phyloP scores from a whole-genome alignment of 2,113 vertebrate species.

The Ardeotis arabs region DNA sequence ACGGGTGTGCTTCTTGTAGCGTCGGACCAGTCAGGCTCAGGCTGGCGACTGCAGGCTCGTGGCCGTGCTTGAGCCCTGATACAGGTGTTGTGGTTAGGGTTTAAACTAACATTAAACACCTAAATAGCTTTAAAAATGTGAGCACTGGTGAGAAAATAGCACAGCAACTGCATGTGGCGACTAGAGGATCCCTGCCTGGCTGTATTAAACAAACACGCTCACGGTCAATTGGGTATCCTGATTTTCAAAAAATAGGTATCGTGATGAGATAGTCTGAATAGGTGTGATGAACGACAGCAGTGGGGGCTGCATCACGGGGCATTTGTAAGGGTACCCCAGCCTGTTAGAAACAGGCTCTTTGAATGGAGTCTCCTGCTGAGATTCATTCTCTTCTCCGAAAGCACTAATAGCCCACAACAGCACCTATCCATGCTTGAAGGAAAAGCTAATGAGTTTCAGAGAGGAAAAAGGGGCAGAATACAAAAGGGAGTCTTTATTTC shows the following conservation, averaged over 20 bases:
- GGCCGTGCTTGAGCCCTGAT: neutral
- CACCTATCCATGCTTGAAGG: neutral
- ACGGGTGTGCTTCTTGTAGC: neutral
- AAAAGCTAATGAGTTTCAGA: neutral
- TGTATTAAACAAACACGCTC: neutral
- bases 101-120: neutral
- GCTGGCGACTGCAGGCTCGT: neutral
- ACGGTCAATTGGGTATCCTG: fast-evolving
- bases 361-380: neutral
- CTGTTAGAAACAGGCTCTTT: neutral
- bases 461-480: neutral
- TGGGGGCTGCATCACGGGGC: neutral
- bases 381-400: neutral
- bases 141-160: neutral
- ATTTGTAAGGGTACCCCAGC: neutral
- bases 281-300: constrained; percentile 3
- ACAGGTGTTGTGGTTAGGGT: neutral
- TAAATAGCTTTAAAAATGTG: neutral
- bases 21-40: neutral
- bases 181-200: neutral
- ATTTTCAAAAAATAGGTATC: neutral
- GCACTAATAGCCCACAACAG: neutral
- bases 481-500: neutral
- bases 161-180: neutral
- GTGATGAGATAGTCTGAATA: neutral